Evolutionary conservation across 2,888 invertebrate genomes (phyloP), one percentile per base, ranked within the genome.

Genomic region (Oligia fasciuncula): DNA sequence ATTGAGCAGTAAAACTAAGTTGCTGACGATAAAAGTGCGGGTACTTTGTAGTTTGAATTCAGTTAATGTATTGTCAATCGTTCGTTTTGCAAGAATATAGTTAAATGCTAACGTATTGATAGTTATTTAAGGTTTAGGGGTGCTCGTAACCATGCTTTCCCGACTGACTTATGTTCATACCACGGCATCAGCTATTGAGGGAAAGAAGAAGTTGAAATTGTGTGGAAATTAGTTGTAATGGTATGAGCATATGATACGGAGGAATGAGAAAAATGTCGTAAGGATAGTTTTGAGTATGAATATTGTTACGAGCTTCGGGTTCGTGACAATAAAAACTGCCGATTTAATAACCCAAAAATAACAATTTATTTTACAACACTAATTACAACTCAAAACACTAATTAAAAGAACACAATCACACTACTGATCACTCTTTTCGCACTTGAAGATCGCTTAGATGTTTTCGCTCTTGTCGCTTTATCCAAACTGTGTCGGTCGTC

Each of bases 1-100:
- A 91, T 88, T 86, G 85, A 86, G 89, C 84, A 76, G 85, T 91
- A 80, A 90, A 91, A 91, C 88, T 90, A 88, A 89, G 89, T 89
- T 89, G 87, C 86, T 88, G 88, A 86, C 86, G 77, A 89, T 90
- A 86, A 87, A 89, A 89, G 76, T 77, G 74, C 76, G 72, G 73
- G 71, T 76, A 91, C 90, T 90, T 90, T 90, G 89, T 89, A 89
- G 87, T 89, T 89, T 84, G 84, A 87, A 84, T 88, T 80, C 85
- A 81, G 85, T 90, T 90, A 86, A 81, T 77, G 80, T 79, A 82
- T 75, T 80, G 84, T 83, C 80, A 81, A 87, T 88, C 71, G 84
- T 80, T 81, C 81, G 84, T 84, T 85, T 77, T 77, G 72, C 71
- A 69, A 74, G 72, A 69, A 74, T 76, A 73, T 54, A 62, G 57